Percentiles rank a stretch among this genome's conserved stretches.
Evolutionary conservation across 2,888 invertebrate genomes (phyloP).

Genomic region (Stegana nigrithorax): DNA sequence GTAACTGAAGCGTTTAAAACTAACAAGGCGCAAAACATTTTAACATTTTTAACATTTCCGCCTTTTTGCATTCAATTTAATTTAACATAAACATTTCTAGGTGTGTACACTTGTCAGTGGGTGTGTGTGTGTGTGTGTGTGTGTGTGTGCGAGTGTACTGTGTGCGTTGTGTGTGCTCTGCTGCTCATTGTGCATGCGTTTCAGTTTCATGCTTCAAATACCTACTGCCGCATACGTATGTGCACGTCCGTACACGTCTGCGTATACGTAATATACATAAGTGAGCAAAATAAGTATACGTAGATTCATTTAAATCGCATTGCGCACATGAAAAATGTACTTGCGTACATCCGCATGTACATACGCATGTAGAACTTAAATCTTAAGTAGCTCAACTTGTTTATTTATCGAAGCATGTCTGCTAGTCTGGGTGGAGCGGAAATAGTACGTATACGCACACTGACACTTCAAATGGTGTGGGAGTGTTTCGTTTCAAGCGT

Average conservation of each 20-base stretch:
- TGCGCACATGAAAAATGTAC: constrained; percentile 2
- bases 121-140: constrained; percentile 24
- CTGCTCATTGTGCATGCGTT: constrained; percentile 53
- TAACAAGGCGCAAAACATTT: constrained; percentile 53
- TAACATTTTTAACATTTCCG: constrained; percentile 56
- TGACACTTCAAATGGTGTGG: no score
- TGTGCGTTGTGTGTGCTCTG: constrained; percentile 30
- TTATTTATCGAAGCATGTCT: constrained; percentile 53
- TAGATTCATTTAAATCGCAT: constrained; percentile 8
- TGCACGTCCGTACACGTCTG: constrained; percentile 33
- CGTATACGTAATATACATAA: constrained; percentile 48
- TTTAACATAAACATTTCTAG: constrained; percentile 59
- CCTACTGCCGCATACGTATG: no score
- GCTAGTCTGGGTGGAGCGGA: no score
- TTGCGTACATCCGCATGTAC: not conserved
- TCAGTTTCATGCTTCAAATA: constrained; percentile 55
- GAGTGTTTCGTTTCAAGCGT: no score
- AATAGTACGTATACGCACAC: no score
- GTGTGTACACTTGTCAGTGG: constrained; percentile 27
- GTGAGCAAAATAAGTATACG: not conserved
- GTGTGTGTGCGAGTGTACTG: constrained; percentile 8
- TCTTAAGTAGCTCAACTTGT: constrained; percentile 61
- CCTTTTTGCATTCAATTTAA: constrained; percentile 56
- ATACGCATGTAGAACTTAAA: constrained; percentile 40
- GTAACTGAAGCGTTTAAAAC: constrained; percentile 40